phyloP scores from a whole-genome alignment of 2,113 vertebrate genomes.

The Promerops cafer region DNA sequence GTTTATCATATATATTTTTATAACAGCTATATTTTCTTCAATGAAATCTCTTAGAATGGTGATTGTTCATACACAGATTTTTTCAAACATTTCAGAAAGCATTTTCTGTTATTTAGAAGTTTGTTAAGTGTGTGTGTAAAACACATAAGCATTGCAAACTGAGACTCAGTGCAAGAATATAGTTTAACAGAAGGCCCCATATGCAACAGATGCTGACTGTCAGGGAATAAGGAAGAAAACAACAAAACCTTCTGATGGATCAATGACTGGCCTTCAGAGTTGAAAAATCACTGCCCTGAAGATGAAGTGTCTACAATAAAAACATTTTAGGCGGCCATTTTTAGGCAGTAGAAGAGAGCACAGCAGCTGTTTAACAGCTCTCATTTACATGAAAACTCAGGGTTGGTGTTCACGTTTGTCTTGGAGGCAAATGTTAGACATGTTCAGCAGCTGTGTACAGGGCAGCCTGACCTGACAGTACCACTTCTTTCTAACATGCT shows the following conservation, averaged over 20 bases:
- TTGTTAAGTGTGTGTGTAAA: background rate
- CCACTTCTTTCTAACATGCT: background rate
- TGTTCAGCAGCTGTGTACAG: accelerated
- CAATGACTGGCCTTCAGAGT: background rate
- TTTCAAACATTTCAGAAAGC: background rate
- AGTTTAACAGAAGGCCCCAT: background rate
- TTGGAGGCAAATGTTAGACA: background rate
- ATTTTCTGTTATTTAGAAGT: background rate
- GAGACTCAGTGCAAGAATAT: background rate
- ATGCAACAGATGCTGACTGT: background rate
- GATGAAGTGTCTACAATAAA: background rate
- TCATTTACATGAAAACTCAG: background rate
- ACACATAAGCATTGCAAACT: background rate
- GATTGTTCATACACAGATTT: background rate
- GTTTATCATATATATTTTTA: background rate
- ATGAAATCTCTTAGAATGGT: background rate
- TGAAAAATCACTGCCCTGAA: background rate
- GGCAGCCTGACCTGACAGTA: background rate
- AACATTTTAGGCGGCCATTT: background rate
- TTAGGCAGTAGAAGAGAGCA: background rate
- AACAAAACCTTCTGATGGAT: background rate
- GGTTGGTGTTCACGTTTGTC: background rate
- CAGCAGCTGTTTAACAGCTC: background rate
- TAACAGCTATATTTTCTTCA: background rate
- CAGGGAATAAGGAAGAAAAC: background rate